Evolutionary conservation across 2,888 invertebrate genomes (phyloP), one percentile per base, ranked within the genome.

Genomic region (Amitus sp.): DNA sequence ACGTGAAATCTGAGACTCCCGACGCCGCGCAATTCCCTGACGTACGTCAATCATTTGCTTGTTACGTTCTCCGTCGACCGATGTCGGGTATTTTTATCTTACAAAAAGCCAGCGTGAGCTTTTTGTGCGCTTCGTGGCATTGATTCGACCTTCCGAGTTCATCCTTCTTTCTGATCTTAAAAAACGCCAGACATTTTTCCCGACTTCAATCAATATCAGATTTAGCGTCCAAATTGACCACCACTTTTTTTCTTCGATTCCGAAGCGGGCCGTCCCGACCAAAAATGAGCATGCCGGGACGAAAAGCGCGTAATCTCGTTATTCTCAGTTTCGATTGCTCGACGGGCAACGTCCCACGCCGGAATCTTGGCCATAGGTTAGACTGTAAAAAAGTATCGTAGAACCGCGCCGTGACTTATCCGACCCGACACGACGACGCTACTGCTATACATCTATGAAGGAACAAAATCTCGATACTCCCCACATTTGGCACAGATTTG

Each of bases 401-500:
- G 2, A 40, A 40, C 15, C 10, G 19, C 40, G 12, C 13, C 48
- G 54, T 53, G 56, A 53, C 49, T 60, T 55, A 40, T 58, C 47
- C 46, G 48, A 56, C 34, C 52, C 56, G 53, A 64, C 53, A 47
- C 49, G 63, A 60, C 53, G 55, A 57, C 60, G 54, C 60, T 60
- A 64, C 40, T 53, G 40, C 52, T 65, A 61, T 54, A 61, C 60
- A 58, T 54, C 61, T 65, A 65, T 65, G 69, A 77, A 78, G 77
- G 77, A 79, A 80, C 78, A 80, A 78, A 77, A 70, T 77, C 71
- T 75, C 74, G 73, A 71, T 76, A 78, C 74, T 78, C 75, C n/a
- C 75, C 71, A 76, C 77, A 80, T 81, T 81, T 81, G 80, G 80
- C 80, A 81, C 80, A 80, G 78, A 79, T 78, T 78, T 37, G 2